Conservation (phyloP, 2,797 vertebrate species). For the Alcedo atthis region DNA sequence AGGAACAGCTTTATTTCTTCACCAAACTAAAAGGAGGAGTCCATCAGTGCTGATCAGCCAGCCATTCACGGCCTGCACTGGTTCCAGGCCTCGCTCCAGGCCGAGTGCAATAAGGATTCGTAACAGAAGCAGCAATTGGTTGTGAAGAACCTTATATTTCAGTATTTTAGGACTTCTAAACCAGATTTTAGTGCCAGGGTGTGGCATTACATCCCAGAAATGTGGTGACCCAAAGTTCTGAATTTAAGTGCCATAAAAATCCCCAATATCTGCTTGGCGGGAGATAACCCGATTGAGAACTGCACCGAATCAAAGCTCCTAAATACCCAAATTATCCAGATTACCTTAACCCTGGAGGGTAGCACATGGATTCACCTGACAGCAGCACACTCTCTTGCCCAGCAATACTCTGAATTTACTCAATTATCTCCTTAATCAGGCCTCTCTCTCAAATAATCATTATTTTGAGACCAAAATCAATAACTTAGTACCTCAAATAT, state of each 20-base stretch:
- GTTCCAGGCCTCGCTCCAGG: not conserved
- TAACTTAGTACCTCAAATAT: not conserved
- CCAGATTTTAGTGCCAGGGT: not conserved
- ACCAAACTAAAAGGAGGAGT: accelerated
- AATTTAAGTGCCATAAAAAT: not conserved
- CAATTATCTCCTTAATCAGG: not conserved
- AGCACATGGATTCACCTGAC: not conserved
- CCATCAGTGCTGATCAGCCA: not conserved
- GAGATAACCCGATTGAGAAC: not conserved
- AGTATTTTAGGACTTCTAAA: not conserved
- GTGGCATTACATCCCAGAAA: not conserved
- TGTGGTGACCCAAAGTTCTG: not conserved
- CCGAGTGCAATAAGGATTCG: accelerated
- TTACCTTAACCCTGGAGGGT: not conserved
- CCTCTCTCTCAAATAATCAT: not conserved
- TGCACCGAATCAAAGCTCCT: not conserved
- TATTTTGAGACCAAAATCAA: not conserved
- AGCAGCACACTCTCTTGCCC: not conserved
- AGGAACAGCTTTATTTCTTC: not conserved
- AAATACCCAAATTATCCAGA: not conserved
- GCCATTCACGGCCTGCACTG: not conserved
- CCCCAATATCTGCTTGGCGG: not conserved
- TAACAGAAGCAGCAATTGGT: accelerated
- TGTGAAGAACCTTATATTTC: not conserved
- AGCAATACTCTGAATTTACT: not conserved